These are phyloP conservation scores for Pseudomugil gertrudae DNA, from an alignment of 2,797 vertebrate genomes.

Conservation along the genomic window DNA sequence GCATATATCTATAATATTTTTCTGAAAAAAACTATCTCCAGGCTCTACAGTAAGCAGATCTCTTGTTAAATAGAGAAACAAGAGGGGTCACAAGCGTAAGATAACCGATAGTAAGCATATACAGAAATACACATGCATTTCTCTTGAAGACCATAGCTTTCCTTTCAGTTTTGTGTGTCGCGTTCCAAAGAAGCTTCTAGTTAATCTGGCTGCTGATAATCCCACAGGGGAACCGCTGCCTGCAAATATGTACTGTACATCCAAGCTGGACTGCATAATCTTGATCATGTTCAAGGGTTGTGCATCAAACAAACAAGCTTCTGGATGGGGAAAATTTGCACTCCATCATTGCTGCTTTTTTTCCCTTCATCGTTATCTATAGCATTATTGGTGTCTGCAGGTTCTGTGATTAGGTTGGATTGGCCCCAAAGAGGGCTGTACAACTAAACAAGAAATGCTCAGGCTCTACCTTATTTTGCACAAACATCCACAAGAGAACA, in stretches of 20 bases:
- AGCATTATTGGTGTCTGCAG: conserved; percentile 26
- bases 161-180: conserved; percentile 50
- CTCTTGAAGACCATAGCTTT: conserved; percentile 42
- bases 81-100: not conserved
- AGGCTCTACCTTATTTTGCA: conserved; percentile 52
- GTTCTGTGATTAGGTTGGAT: conserved; percentile 52
- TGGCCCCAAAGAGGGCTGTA: conserved; percentile 56
- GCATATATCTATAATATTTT: too few species aligned
- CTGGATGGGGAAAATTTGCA: conserved; percentile 30
- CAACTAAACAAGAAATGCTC: conserved; percentile 44
- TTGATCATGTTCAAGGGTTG: conserved; percentile 58
- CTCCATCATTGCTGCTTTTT: conserved; percentile 15
- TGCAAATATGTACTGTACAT: conserved; percentile 68
- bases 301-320: conserved; percentile 48
- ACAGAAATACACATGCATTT: conserved; percentile 37
- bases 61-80: not conserved
- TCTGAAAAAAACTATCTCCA: not conserved
- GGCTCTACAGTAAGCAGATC: not conserved
- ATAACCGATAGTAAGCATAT: conserved; percentile 5
- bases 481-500: conserved; percentile 65
- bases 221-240: conserved; percentile 58
- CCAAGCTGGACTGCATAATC: conserved; percentile 58
- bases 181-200: conserved; percentile 71
- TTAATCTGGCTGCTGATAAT: conserved; percentile 75
- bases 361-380: conserved; percentile 12